Conservation (phyloP, 2,888 invertebrate species). For the Tenthredo scrophulariae region DNA sequence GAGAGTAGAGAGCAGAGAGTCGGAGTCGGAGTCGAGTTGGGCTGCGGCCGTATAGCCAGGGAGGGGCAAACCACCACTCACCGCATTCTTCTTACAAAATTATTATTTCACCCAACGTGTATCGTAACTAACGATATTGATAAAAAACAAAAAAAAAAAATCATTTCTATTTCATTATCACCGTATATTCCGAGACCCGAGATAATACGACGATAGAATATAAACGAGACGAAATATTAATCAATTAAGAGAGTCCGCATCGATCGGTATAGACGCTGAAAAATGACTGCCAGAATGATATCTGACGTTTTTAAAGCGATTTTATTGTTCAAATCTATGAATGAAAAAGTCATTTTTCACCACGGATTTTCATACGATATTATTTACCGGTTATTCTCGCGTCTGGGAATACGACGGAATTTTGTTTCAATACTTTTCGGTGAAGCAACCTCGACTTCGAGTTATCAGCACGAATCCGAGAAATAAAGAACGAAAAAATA, state of each 20-base stretch:
- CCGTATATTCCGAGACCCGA: not conserved
- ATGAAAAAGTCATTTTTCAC: not conserved
- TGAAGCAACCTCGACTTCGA: not conserved
- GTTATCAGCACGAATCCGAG: not conserved
- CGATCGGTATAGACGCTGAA: not conserved
- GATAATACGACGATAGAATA: not conserved
- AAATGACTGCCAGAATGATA: not conserved
- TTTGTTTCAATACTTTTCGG: not conserved
- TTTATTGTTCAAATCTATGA: not conserved
- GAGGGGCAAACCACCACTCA: conserved; percentile 53
- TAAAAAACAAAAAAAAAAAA: not conserved
- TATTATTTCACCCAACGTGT: conserved; percentile 9
- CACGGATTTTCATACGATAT: not conserved
- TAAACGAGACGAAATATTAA: not conserved
- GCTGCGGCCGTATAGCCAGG: conserved; percentile 46
- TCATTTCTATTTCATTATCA: not conserved
- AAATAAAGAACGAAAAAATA: not conserved
- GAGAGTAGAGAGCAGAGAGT: conserved; percentile 3
- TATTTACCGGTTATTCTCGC: not conserved
- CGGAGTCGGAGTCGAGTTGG: conserved; percentile 35
- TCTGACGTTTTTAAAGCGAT: not conserved
- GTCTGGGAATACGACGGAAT: not conserved
- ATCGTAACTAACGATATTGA: not conserved
- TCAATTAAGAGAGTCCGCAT: not conserved
- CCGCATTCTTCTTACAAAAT: conserved; percentile 42